These are phyloP conservation scores for Metalampra italica DNA, from an alignment of 2,888 invertebrate species.

Conservation along the genomic window DNA sequence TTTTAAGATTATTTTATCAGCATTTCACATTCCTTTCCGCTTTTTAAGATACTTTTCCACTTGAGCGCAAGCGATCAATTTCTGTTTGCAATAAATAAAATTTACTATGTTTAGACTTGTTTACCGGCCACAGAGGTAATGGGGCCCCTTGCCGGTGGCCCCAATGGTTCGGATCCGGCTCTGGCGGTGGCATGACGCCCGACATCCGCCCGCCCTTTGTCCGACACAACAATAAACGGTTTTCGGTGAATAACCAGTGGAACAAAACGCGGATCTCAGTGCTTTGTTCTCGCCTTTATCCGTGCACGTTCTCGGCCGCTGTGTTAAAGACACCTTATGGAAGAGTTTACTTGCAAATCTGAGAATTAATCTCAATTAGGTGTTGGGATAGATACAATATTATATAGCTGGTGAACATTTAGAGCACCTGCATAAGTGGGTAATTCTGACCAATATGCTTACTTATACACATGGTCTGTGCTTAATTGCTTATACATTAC, in stretches of 20 bases:
- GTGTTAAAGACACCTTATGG: slow-evolving; percentile 3
- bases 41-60: too few species aligned
- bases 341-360: slow-evolving; percentile 1
- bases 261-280: slow-evolving; percentile 10
- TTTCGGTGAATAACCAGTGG: slow-evolving; percentile 26
- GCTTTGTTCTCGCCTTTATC: slow-evolving; percentile 14
- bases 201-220: slow-evolving; percentile 46
- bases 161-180: neutral
- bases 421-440: too few species aligned
- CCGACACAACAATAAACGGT: slow-evolving; percentile 36
- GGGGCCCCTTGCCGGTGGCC: neutral
- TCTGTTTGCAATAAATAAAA: too few species aligned
- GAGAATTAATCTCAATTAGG: neutral
- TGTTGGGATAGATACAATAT: neutral
- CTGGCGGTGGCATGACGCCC: slow-evolving; percentile 30
- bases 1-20: too few species aligned
- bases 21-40: too few species aligned
- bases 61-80: too few species aligned
- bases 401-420: too few species aligned
- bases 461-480: too few species aligned
- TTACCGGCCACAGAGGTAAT: too few species aligned
- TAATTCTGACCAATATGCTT: too few species aligned
- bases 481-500: too few species aligned
- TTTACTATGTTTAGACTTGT: too few species aligned
- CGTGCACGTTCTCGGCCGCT: neutral